A percentile compares a stretch with the other conserved stretches of the same genome.
Conservation (phyloP, 1,140 invertebrate genomes). For the Coptotermes formosanus region DNA sequence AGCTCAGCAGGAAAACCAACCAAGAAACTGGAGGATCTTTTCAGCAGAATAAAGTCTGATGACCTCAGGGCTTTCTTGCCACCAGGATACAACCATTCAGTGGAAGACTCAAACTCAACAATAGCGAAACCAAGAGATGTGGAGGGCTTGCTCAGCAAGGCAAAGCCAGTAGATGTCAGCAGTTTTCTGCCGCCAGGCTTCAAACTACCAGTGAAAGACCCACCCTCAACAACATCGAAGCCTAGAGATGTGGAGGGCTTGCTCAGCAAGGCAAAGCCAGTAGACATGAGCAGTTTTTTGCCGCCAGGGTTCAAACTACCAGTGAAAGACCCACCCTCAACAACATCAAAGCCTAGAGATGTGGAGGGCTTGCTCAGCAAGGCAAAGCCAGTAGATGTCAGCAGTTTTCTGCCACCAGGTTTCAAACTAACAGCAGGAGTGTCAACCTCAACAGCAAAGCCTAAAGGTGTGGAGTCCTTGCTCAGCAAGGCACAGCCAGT, state of each 20-base stretch:
- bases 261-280: slow-evolving; percentile 40
- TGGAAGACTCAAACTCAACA: slow-evolving; percentile 41
- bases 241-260: slow-evolving; percentile 3
- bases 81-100: slow-evolving; percentile 53
- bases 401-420: slow-evolving; percentile 61
- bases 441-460: slow-evolving; percentile 38
- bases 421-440: slow-evolving; percentile 50
- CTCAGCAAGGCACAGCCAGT: slow-evolving; percentile 43
- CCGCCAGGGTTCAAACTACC: slow-evolving; percentile 64
- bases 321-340: slow-evolving; percentile 47
- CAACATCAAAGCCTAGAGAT: neutral
- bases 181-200: slow-evolving; percentile 64
- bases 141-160: slow-evolving; percentile 21
- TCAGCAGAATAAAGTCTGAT: slow-evolving; percentile 47
- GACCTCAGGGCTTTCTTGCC: slow-evolving; percentile 61
- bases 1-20: slow-evolving; percentile 46
- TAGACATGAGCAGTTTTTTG: slow-evolving; percentile 56
- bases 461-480: neutral
- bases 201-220: slow-evolving; percentile 48
- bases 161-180: slow-evolving; percentile 55
- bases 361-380: slow-evolving; percentile 8
- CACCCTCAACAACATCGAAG: slow-evolving; percentile 43
- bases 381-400: slow-evolving; percentile 54
- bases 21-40: slow-evolving; percentile 37
- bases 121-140: neutral